Percentiles rank a stretch among this genome's conserved stretches.
These are phyloP conservation scores for Pomacea canaliculata DNA, from an alignment of 2,888 invertebrate species.

Conservation along the genomic window DNA sequence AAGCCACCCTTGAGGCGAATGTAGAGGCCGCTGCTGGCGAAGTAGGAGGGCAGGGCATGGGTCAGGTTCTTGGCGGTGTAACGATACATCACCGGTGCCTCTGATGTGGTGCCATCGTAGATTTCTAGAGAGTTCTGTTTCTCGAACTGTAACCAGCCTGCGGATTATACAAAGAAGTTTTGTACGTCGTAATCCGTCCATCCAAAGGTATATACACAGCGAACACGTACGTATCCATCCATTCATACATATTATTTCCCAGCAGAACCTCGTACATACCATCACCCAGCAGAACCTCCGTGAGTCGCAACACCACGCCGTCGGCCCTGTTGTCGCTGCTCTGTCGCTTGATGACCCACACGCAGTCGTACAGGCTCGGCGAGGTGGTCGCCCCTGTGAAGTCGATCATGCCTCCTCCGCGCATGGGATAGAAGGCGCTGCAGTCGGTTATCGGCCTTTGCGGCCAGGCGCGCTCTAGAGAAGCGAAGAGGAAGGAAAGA, in stretches of 20 bases:
- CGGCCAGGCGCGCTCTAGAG: constrained; percentile 48
- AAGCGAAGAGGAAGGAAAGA: not conserved
- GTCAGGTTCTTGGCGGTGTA: constrained; percentile 54
- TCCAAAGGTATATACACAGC: too few relatives aligned
- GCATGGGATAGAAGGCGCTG: constrained; percentile 46
- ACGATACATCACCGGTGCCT: constrained; percentile 40
- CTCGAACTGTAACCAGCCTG: constrained; percentile 54
- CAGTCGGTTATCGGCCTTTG: constrained; percentile 53
- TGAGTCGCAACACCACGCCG: constrained; percentile 50
- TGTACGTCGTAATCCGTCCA: not conserved
- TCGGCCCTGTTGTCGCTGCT: constrained; percentile 45
- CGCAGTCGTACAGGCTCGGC: constrained; percentile 58
- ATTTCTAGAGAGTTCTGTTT: constrained; percentile 51
- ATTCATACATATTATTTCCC: too few relatives aligned
- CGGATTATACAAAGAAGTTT: not conserved
- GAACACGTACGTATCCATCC: too few relatives aligned
- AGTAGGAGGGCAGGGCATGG: constrained; percentile 43
- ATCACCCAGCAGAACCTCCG: constrained; percentile 52
- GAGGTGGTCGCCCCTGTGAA: constrained; percentile 39
- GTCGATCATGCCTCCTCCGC: constrained; percentile 49
- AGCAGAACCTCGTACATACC: constrained; percentile 37
- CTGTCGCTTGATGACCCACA: constrained; percentile 57
- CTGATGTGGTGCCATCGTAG: constrained; percentile 54
- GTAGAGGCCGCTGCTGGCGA: constrained; percentile 50
- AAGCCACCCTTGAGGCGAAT: constrained; percentile 54